Evolutionary conservation across 2,797 vertebrate species (phyloP), one percentile per base, ranked within the genome.

Genomic region (Sebastes alutus): DNA sequence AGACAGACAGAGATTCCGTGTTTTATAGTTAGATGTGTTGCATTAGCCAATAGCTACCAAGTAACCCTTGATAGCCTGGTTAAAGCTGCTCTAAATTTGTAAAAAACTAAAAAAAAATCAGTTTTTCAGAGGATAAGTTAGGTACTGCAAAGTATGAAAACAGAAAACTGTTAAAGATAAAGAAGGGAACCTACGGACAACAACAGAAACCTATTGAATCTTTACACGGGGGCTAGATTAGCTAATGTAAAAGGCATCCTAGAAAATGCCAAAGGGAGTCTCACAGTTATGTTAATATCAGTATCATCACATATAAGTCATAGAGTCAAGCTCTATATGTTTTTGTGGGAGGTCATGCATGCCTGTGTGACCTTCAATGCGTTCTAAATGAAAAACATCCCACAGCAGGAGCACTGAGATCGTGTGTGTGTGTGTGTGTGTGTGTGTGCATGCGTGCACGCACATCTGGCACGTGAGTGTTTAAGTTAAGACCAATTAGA

Each of bases 401-500:
- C 49, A n/a, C 49, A 52, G 38, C 42, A 59, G 27, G 52, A 77
- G 59, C 33, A 56, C 54, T 20, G 30, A 65, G 35, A 38, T 38
- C 5, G 13, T 14, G 35, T 38, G 35, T 38, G 35, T 38, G 66
- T 33, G 55, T 49, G 72, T 64, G 25, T 67, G 46, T 63, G 55
- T 81, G 59, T 60, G 5, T 63, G 13, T 65, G 60, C 42, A 32
- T 82, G 52, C 38, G 42, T 22, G 59, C 18, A 7, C 12, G 7
- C 52, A 33, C 3, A 13, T 59, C 22, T 75, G 38, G 74, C 72
- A 54, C 3, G 16, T 46, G 52, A 79, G 69, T 70, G 73, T 76
- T 87, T 79, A 77, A 86, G 61, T 92, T 91, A 81, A 89, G 87
- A 82, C 80, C 87, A 92, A 91, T 91, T 92, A 90, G 64, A 89